Base-by-base conservation (phyloP, 2,113 vertebrate genomes). In the Syrrhaptes paradoxus region DNA sequence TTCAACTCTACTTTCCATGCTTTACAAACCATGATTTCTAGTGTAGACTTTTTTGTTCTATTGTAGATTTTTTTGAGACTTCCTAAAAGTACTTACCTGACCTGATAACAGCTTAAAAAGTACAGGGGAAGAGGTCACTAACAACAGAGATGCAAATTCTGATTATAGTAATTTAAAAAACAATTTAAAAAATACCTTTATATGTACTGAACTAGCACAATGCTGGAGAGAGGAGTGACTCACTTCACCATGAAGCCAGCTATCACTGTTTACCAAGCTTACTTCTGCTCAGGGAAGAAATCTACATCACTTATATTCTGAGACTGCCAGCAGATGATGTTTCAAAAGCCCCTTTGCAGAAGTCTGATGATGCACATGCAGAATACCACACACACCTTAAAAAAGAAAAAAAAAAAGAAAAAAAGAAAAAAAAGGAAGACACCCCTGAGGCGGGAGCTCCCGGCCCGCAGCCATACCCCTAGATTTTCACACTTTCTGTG, bases 401-500 rank as follows among this genome's bases (percentile, higher is more conserved):
- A 46, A 19, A 51, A 32, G 29, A 20, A 19, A 38, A 45, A 15
- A 61, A 62, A 51, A 17, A 45, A 57, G 57, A 13, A 45, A 57
- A 62, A 34, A 55, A 26, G 54, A 61, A 19, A 59, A 49, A 22
- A 38, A 72, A 63, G 61, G 13, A 82, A 87, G 72, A 62, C 92
- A 76, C 5, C 73, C 45, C 94, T 17, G 72, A 43, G 82, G 88
- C 36, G n/a, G 95, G 63, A 58, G 85, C 48, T 96, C 97, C 95
- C 63, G 85, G 95, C 97, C 97, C 88, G 81, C 67, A 66, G 83
- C 94, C 98, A 22, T 99, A 99, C 99, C 99, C 98, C 98, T 99
- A 99, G 98, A 99, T 99, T 98, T 99, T 99, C 98, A 99, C 99
- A 95, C 99, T 99, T 97, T 99, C 99, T 96, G 99, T 99, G 98